Evolutionary conservation across 2,888 invertebrate genomes (phyloP).

Genomic region (Girardia tigrina): DNA sequence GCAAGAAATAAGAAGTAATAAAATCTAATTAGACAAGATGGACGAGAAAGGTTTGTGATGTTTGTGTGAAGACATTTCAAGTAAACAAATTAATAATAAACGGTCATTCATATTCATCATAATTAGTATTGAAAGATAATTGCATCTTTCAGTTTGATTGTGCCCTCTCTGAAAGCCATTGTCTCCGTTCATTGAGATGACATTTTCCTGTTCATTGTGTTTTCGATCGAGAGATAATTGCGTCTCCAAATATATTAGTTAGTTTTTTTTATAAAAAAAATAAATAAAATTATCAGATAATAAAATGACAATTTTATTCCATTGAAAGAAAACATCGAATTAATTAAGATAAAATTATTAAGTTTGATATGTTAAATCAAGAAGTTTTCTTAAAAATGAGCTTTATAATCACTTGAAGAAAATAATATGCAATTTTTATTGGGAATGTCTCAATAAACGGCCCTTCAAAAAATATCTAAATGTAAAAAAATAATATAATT

Average conservation of each 20-base stretch:
- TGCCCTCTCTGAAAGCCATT: conserved; percentile 15
- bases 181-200: conserved; percentile 8
- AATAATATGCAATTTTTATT: conserved; percentile 17
- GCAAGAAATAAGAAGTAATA: too few relatives aligned
- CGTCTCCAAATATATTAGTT: conserved; percentile 14
- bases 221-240: background rate
- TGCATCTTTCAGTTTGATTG: background rate
- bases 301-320: conserved; percentile 23
- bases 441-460: background rate
- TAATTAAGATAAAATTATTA: background rate
- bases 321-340: conserved; percentile 8
- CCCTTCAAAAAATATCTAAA: background rate
- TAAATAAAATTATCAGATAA: background rate
- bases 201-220: conserved; percentile 15
- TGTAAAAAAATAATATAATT: background rate
- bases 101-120: background rate
- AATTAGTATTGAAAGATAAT: conserved; percentile 9
- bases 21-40: too few relatives aligned
- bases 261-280: background rate
- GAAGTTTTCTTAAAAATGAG: conserved; percentile 12
- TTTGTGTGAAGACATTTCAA: too few relatives aligned
- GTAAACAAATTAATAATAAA: background rate
- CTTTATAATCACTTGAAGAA: conserved; percentile 11
- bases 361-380: conserved; percentile 19
- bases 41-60: too few relatives aligned